Conservation (phyloP, 2,888 invertebrate species). For the Apodemia zela region DNA sequence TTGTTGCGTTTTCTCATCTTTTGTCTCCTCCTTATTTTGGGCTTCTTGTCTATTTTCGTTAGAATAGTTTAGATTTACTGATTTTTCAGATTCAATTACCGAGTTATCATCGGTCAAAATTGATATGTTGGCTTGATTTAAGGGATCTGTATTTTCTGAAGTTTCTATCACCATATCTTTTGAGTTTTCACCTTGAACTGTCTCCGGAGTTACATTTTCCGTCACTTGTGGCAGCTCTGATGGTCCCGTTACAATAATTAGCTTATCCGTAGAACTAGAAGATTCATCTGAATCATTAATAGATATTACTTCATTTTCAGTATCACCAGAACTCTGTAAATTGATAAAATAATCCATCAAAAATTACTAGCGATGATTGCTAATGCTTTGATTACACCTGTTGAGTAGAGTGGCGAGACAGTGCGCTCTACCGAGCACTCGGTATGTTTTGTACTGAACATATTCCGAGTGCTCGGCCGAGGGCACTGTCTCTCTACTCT, state of each 20-base stretch:
- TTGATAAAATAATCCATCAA: no score
- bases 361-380: no score
- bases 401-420: no score
- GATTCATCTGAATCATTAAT: conserved; percentile 49
- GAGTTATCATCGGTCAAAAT: conserved; percentile 68
- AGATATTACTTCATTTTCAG: conserved; percentile 49
- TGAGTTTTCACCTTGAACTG: neutral
- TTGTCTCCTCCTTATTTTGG: neutral
- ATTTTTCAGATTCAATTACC: conserved; percentile 44
- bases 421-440: no score
- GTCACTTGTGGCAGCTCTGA: conserved; percentile 16
- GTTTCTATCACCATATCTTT: conserved; percentile 19
- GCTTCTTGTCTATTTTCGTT: conserved; percentile 39
- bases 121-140: conserved; percentile 54
- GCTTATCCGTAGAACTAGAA: conserved; percentile 34
- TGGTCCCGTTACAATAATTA: conserved; percentile 39
- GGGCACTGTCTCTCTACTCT: no score
- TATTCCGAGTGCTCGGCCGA: no score
- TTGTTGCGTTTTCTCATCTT: neutral
- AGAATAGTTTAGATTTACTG: conserved; percentile 53
- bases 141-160: conserved; percentile 39
- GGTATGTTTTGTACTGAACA: no score
- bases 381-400: no score
- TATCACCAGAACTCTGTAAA: conserved; percentile 37
- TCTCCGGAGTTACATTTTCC: neutral